Base-by-base conservation (phyloP, 2,888 invertebrate species). In the Plagodis pulveraria region DNA sequence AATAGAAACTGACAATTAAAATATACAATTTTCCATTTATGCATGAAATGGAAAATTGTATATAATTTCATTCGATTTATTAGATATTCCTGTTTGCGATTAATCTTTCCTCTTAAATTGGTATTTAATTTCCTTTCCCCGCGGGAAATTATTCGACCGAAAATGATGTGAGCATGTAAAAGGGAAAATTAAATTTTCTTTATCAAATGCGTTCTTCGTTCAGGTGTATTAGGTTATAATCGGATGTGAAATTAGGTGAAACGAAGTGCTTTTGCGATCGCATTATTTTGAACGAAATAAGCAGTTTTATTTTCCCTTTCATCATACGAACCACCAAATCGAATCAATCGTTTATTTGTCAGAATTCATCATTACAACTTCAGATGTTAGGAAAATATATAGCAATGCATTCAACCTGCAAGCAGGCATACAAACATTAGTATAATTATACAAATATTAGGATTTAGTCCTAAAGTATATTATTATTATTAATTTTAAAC, bases 101-200 rank as follows among this genome's bases (percentile, higher is more conserved):
- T 50, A 53, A 45, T 7, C 53, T 32, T 40, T 53, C 11, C 59
- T 52, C 59, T 63, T 57, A 64, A 60, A 62, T 66, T 59, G 59
- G 57, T 64, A 64, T 66, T 63, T 63, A 63, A 66, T 57, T 50
- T 55, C 50, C 57, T 57, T 52, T 45, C 55, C 44, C 44, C 11
- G 40, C 12, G 87, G 88, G 88, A 89, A 89, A 89, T 89, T 85
- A 85, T 74, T 81, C 72, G 74, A 72, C 73, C 67, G 66, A 72
- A 65, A 73, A 70, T 72, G 71, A 71, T 70, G 69, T 61, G 66
- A 69, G 69, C 64, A 66, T 70, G 70, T 70, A 69, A 70, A 22
- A 60, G 63, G 61, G 71, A 66, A 77, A 78, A 80, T 80, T 79
- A 42, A 67, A 67, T 69, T 69, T 65, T 56, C 61, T 58, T 61